Evolutionary conservation across 2,113 vertebrate species (phyloP).

Genomic region (Lamprologus sp.): DNA sequence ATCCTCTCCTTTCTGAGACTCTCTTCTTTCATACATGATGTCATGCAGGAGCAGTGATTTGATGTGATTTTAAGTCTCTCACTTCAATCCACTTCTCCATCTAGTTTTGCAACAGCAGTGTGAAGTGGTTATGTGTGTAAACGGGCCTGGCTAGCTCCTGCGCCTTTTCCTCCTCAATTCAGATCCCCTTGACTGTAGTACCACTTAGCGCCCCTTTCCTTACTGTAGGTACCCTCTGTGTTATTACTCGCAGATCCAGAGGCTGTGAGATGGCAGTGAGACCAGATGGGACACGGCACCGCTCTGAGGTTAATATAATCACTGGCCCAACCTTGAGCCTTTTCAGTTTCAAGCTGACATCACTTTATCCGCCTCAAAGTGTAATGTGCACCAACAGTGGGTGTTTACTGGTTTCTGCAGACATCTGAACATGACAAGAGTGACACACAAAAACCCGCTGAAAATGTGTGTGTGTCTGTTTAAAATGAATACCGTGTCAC

Average conservation of each 20-base stretch:
- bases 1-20: neutral
- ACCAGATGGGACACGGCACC: conserved; percentile 21
- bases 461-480: neutral
- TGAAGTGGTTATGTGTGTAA: neutral
- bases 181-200: neutral
- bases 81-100: neutral
- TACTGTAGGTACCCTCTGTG: neutral
- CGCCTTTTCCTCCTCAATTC: neutral
- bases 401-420: neutral
- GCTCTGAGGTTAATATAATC: conserved; percentile 43
- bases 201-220: neutral
- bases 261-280: neutral
- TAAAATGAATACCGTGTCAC: neutral
- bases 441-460: neutral
- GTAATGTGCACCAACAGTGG: neutral
- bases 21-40: neutral
- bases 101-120: neutral
- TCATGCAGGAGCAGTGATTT: neutral
- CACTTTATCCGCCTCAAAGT: neutral
- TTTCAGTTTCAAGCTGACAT: neutral
- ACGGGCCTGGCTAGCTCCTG: neutral
- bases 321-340: neutral
- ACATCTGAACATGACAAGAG: neutral
- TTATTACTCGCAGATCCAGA: neutral
- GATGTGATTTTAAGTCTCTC: neutral